These are phyloP conservation scores for Carposina sasakii DNA, from an alignment of 1,140 invertebrate species.

Conservation along the genomic window DNA sequence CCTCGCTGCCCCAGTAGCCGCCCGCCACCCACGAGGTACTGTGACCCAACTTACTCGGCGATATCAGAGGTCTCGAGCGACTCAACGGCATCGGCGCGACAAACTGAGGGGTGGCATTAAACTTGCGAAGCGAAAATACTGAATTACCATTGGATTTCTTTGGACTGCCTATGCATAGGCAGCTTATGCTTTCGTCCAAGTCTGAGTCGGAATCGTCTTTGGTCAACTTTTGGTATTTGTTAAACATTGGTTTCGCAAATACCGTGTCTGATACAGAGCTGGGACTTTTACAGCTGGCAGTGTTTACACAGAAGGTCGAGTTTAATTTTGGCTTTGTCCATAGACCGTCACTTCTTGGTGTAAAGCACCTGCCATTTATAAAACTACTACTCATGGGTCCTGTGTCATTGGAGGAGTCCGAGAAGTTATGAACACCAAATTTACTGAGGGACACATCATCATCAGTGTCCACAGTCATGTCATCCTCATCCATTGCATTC, in stretches of 20 bases:
- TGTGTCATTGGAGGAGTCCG: slow-evolving; percentile 56
- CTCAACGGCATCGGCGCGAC: slow-evolving; percentile 49
- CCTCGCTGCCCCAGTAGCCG: slow-evolving; percentile 68
- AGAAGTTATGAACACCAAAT: slow-evolving; percentile 56
- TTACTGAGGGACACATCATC: slow-evolving; percentile 62
- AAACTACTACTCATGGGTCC: slow-evolving; percentile 41
- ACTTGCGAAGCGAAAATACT: slow-evolving; percentile 60
- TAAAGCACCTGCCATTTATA: slow-evolving; percentile 50
- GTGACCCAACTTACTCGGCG: slow-evolving; percentile 64
- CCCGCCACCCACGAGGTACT: slow-evolving; percentile 69
- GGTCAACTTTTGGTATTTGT: slow-evolving; percentile 53
- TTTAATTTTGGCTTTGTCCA: slow-evolving; percentile 58
- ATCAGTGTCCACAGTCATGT: slow-evolving; percentile 47
- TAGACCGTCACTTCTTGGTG: slow-evolving; percentile 42
- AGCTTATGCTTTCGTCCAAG: slow-evolving; percentile 66
- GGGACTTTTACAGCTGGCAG: slow-evolving; percentile 38
- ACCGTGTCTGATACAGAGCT: slow-evolving; percentile 46
- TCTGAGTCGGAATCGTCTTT: slow-evolving; percentile 65
- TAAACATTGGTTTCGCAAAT: slow-evolving; percentile 45
- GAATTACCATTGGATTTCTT: slow-evolving; percentile 45
- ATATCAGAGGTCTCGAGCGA: slow-evolving; percentile 55
- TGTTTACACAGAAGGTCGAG: slow-evolving; percentile 56
- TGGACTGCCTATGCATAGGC: slow-evolving; percentile 55
- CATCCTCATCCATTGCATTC: slow-evolving; percentile 41
- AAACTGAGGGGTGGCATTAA: slow-evolving; percentile 60